Percentiles rank a stretch among this genome's conserved stretches.
These are phyloP conservation scores for Scolopax rusticola DNA, from an alignment of 2,797 vertebrate species.

Conservation along the genomic window DNA sequence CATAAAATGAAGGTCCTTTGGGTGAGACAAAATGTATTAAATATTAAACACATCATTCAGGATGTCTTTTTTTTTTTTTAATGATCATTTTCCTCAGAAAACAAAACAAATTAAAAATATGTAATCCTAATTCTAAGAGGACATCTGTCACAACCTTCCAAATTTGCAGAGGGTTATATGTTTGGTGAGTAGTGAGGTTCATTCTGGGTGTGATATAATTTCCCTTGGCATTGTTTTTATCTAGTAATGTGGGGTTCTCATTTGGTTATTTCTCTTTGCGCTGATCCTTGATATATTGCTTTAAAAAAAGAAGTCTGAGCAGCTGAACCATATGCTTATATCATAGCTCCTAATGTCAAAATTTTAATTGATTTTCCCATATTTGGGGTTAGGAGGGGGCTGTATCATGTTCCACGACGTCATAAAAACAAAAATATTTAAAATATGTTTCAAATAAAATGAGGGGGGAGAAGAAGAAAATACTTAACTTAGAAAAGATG, in stretches of 20 bases:
- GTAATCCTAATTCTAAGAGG: neutral
- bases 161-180: neutral
- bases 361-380: slow-evolving; percentile 76
- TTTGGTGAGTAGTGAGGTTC: neutral
- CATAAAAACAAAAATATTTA: slow-evolving; percentile 83
- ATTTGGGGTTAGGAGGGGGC: slow-evolving; percentile 69
- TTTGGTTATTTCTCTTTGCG: slow-evolving; percentile 1
- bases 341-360: slow-evolving; percentile 68
- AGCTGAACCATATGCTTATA: slow-evolving; percentile 62
- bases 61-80: neutral
- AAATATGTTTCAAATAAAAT: slow-evolving; percentile 84
- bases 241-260: neutral
- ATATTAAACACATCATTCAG: slow-evolving; percentile 2
- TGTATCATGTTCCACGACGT: slow-evolving; percentile 78
- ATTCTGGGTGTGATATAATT: neutral
- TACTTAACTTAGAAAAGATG: slow-evolving; percentile 84
- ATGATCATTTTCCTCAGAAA: neutral
- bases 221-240: neutral
- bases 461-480: slow-evolving; percentile 64
- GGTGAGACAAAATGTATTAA: neutral
- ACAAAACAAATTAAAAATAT: slow-evolving; percentile 20
- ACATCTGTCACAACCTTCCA: neutral
- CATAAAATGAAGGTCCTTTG: neutral
- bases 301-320: slow-evolving; percentile 24
- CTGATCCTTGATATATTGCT: slow-evolving; percentile 7